phyloP scores from a whole-genome alignment of 2,113 vertebrate genomes.

The Callopanchax toddi region DNA sequence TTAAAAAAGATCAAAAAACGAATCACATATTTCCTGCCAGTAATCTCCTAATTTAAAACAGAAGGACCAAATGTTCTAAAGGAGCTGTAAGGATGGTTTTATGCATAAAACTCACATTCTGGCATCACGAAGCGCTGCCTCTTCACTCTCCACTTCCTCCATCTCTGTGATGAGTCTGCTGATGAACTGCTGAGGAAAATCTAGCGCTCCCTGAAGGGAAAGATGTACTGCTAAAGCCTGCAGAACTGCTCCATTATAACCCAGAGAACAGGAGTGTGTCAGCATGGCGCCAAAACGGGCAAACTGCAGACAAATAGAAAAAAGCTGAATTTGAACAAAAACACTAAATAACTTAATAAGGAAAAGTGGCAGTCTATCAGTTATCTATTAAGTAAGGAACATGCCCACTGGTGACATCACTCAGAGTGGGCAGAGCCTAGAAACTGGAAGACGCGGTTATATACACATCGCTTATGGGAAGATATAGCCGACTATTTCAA shows the following conservation, averaged over 20 bases:
- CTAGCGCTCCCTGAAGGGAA: conserved; percentile 87
- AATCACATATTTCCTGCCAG: background rate
- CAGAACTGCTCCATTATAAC: conserved; percentile 94
- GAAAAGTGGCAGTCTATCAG: no score
- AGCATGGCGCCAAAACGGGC: conserved; percentile 88
- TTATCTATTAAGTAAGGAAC: no score
- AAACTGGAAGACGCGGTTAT: no score
- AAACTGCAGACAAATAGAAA: conserved; percentile 77
- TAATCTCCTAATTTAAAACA: background rate
- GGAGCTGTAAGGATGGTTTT: background rate
- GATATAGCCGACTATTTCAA: no score
- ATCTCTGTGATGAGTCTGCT: conserved; percentile 90
- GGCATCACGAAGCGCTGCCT: conserved; percentile 87
- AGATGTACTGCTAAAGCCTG: conserved; percentile 94
- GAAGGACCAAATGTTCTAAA: background rate
- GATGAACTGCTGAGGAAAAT: conserved; percentile 85
- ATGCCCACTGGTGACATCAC: no score
- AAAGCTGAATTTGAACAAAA: no score
- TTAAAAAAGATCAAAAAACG: background rate
- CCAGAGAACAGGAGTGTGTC: conserved; percentile 94
- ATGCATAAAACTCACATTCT: conserved; percentile 81
- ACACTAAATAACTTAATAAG: no score
- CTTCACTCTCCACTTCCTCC: conserved; percentile 89
- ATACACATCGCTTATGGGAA: no score
- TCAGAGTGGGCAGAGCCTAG: no score